These are phyloP conservation scores for Alcis repandata DNA, from an alignment of 2,888 invertebrate species.

Conservation along the genomic window DNA sequence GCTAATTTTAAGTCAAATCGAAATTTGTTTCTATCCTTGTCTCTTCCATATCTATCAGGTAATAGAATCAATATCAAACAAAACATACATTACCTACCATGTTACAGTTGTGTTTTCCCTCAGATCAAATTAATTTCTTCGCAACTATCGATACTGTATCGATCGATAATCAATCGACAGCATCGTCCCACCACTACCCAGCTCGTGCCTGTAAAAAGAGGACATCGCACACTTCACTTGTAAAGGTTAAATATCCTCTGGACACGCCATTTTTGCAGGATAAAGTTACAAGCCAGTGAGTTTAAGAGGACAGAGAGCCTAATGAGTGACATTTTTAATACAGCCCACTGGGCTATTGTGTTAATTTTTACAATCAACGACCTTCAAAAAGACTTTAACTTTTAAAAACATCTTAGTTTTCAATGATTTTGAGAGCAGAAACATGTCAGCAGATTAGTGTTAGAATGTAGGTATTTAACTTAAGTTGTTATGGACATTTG, in stretches of 20 bases:
- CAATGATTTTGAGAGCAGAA: no score
- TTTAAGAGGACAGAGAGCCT: constrained; percentile 22
- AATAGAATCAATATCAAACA: no score
- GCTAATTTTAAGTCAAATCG: no score
- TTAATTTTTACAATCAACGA: constrained; percentile 18
- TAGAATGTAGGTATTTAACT: no score
- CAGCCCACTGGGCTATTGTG: constrained; percentile 10
- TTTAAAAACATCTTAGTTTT: no score
- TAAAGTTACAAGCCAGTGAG: constrained; percentile 56
- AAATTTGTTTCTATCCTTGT: no score
- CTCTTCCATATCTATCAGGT: no score
- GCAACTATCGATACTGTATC: constrained; percentile 16
- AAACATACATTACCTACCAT: no score
- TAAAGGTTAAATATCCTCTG: constrained; percentile 78
- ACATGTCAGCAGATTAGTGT: background rate
- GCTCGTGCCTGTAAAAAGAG: constrained; percentile 79
- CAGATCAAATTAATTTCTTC: background rate
- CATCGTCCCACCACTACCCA: constrained; percentile 58
- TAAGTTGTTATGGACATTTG: no score
- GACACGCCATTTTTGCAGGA: constrained; percentile 69
- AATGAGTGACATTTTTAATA: constrained; percentile 31
- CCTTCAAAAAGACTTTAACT: no score
- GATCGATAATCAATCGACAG: constrained; percentile 4
- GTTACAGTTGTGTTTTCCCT: no score
- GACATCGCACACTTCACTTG: constrained; percentile 79